Percentiles rank a stretch among this genome's conserved stretches.
These are phyloP conservation scores for Chrosomus eos DNA, from an alignment of 2,797 vertebrate species.

Conservation along the genomic window DNA sequence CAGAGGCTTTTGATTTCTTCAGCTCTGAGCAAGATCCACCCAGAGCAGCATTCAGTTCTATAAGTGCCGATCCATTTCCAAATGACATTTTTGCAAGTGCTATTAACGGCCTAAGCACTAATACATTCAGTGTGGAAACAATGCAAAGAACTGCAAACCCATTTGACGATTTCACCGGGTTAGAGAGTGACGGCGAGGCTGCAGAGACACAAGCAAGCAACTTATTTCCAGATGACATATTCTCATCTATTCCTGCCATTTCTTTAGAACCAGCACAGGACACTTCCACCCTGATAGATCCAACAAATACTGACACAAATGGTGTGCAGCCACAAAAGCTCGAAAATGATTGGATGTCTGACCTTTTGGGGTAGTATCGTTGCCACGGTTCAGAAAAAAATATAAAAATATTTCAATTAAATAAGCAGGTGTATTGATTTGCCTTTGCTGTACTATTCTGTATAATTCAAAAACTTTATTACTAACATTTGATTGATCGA, in stretches of 20 bases:
- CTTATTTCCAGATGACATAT: slow-evolving; percentile 67
- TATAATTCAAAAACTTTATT: neutral
- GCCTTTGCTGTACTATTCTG: neutral
- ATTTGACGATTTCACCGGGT: slow-evolving; percentile 62
- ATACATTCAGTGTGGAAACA: slow-evolving; percentile 47
- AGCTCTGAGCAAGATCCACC: slow-evolving; percentile 19
- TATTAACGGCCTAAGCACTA: slow-evolving; percentile 37
- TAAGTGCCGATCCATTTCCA: slow-evolving; percentile 47
- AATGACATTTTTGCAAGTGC: slow-evolving; percentile 67
- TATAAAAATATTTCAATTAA: neutral
- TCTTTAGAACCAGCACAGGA: slow-evolving; percentile 49
- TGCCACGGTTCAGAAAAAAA: neutral
- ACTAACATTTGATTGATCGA: neutral
- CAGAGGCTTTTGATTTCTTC: slow-evolving; percentile 36
- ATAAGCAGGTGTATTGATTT: slow-evolving; percentile 10
- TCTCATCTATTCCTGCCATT: slow-evolving; percentile 56
- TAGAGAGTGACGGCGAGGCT: slow-evolving; percentile 39
- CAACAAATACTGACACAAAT: slow-evolving; percentile 53
- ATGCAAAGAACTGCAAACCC: slow-evolving; percentile 39
- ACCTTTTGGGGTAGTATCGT: slow-evolving; percentile 70
- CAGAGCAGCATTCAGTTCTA: slow-evolving; percentile 10
- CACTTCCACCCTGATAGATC: slow-evolving; percentile 30
- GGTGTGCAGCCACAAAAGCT: slow-evolving; percentile 47
- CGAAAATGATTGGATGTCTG: slow-evolving; percentile 76
- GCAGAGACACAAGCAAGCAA: slow-evolving; percentile 48